Base-by-base conservation (phyloP, 64 coral and sea anemone species). In the Stichodactyla helianthus region DNA sequence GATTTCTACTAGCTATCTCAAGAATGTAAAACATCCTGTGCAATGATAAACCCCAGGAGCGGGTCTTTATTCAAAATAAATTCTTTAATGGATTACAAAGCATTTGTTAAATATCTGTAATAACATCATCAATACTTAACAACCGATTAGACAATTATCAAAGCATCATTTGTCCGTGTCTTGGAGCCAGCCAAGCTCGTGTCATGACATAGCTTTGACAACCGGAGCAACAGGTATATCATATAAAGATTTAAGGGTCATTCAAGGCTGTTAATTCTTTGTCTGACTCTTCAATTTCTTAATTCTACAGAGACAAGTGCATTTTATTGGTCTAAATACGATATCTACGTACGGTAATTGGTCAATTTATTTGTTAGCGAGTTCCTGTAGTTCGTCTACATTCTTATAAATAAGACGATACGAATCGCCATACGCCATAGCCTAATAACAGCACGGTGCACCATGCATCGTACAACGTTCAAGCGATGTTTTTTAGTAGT, bases 101-200 rank as follows among this genome's bases (percentile, higher is more conserved):
- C 68, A 74, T 74, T 81, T 53, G 78, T 81, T 81, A 81, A 81
- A 81, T 81, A 81, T 51, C 78, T 81, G 78, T 54, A 81, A 54
- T 54, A 81, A 54, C 68, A 74, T 28, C 51, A 81, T 81, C 78
- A 81, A n/a, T n/a, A n/a, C 54, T 81, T 81, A 81, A 81, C 78
- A 81, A 53, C 44, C 35, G 78, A 81, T 81, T 81, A 81, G 50
- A 16, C 50, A 74, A 74, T 74, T 74, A 74, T 31, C 22, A 74
- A 44, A 31, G 25, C 26, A 74, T 31, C 68, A 31, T 74, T 74
- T 74, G 68, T 23, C 68, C 25, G 68, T 74, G 68, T 31, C 27
- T 11, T 68, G 63, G n/a, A 68, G 63, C 19, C 63, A 68, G 63
- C 17, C 68, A 74, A 28, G 68, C 68, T 74, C 68, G 68, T 74